Percentiles rank a stretch among this genome's conserved stretches.
Conservation (phyloP, 2,888 invertebrate species). For the Sinopyrophorus schimmeli region DNA sequence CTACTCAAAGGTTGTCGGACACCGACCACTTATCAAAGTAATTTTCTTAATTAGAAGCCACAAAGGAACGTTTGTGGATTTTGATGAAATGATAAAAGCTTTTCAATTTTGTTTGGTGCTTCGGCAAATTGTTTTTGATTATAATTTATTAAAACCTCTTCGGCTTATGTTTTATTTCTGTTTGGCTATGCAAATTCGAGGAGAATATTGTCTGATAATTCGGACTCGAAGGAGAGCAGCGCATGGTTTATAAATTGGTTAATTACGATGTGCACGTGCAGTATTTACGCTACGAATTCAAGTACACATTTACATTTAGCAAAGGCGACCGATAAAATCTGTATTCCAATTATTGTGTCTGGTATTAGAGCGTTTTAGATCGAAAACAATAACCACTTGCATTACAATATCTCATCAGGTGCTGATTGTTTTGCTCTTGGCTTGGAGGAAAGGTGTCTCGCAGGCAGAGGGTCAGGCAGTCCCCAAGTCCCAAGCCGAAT, state of each 20-base stretch:
- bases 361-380: constrained; percentile 5
- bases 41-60: constrained; percentile 38
- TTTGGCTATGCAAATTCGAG: too few relatives aligned
- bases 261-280: too few relatives aligned
- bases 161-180: constrained; percentile 14
- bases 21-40: constrained; percentile 39
- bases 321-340: too few relatives aligned
- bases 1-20: constrained; percentile 37
- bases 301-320: too few relatives aligned
- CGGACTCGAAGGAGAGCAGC: too few relatives aligned
- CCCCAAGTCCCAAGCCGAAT: constrained; percentile 54
- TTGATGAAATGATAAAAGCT: constrained; percentile 41
- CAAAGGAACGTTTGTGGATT: constrained; percentile 37
- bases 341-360: too few relatives aligned
- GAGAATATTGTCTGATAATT: too few relatives aligned
- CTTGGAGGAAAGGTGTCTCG: constrained; percentile 30
- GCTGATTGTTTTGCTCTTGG: constrained; percentile 38
- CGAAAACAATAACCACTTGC: constrained; percentile 23
- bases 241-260: too few relatives aligned
- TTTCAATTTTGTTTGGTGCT: constrained; percentile 25
- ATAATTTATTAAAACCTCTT: constrained; percentile 9
- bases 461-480: constrained; percentile 41
- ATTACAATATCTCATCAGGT: constrained; percentile 36
- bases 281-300: too few relatives aligned
- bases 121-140: constrained; percentile 7